Base-by-base conservation (phyloP, 1,140 invertebrate genomes). In the Epicauta chinensis region DNA sequence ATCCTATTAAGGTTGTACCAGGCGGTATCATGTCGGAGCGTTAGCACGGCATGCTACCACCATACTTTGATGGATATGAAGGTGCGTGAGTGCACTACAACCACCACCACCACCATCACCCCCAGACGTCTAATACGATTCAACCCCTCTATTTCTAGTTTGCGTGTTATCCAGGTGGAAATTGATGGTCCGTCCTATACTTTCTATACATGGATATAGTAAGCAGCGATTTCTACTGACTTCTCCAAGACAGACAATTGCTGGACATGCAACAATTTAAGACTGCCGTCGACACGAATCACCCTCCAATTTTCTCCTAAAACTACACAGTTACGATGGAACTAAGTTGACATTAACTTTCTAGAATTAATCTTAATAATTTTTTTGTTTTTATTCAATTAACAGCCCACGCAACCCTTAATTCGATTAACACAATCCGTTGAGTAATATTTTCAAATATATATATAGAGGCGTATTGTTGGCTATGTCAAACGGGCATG, bases 1-100 rank as follows among this genome's bases (percentile, higher is more conserved):
- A 50, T 50, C 47, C 47, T 50, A 50, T 50, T 50, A 50, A 50
- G 31, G 39, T 41, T 50, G 47, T 50, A 50, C 47, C 47, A 50
- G 37, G 7, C 47, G 23, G 47, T 50, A 50, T 50, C 47, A 50
- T 50, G 47, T 50, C 37, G 47, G 23, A 23, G 36, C 37, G 39
- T 40, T 50, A 30, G 47, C 47, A 50, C 47, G 47, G 23, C 23
- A 23, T 23, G 23, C 23, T 23, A 23, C 23, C 23, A 23, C 23
- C 23, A 23, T 23, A 29, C 35, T 50, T 50, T 50, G 47, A 50
- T 50, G 39, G 47, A 50, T 50, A 23, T 13, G 47, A 35, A 23
- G 47, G 47, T 47, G 45, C 45, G 45, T 47, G 45, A 29, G 34
- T 16, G 23, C 34, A 35, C 36, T n/a, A 31, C 42, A n/a, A n/a